Evolutionary conservation across 2,888 invertebrate species (phyloP), one percentile per base, ranked within the genome.

Genomic region (Bombyx huttoni): DNA sequence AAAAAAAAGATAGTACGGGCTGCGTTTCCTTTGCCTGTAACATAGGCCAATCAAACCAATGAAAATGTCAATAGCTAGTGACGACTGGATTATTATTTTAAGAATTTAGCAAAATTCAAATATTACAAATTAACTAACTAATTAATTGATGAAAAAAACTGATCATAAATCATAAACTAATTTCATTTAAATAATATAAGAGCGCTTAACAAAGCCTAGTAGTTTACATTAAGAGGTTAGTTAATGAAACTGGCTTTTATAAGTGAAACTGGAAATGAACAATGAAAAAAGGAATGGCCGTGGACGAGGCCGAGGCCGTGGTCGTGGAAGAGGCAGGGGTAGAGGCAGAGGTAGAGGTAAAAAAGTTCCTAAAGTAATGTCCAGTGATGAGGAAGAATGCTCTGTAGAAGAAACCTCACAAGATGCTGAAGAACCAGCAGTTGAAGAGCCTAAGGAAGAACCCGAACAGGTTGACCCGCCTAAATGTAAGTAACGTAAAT

Each of bases 221-320:
- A 10, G 46, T 6, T 7, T n/a, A 46, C 12, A 47, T 9, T 8
- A 10, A 12, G 47, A 47, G 10, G 47, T 50, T 34, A 49, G 53
- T 47, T 53, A 53, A 40, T 10, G 12, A 40, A 40, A 5, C 7
- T 40, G 8, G 9, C 8, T 40, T 40, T 40, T 7, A 10, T 40
- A 40, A 40, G 40, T 40, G 40, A 40, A 33, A 51, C 50, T 49
- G 58, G 59, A 51, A 51, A 89, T 89, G 89, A 89, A 89, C 63
- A 76, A 75, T 65, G 89, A 89, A 59, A 91, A 92, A 69, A 90
- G 92, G 67, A 91, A 92, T 67, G 78, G 90, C 47, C 91, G 94
- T 52, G 94, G 94, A 14, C 87, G 95, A 64, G 93, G 94, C 49
- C 90, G 94, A 40, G 94, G 95, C n/a, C 89, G 94, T 45, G 94